Percentiles rank a stretch among this genome's conserved stretches.
Evolutionary conservation across 92 coral and sea anemone genomes (phyloP).

Genomic region (Heliopora coerulea): DNA sequence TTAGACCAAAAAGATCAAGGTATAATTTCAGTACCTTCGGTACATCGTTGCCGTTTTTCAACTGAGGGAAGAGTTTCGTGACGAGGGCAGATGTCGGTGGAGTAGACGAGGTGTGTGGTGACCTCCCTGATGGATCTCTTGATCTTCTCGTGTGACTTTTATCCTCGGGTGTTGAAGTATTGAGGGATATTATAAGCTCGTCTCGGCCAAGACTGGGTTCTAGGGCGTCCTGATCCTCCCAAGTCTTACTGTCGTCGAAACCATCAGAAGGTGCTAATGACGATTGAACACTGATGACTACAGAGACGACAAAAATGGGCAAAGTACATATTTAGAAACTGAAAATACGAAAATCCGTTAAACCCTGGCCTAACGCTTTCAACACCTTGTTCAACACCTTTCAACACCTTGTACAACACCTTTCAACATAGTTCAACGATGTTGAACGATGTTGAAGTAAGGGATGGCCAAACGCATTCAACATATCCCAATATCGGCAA

Average conservation of each 20-base stretch:
- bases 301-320: not conserved
- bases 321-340: not conserved
- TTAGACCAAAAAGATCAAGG: too few relatives aligned
- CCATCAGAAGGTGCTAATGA: constrained; percentile 31
- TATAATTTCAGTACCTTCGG: not conserved
- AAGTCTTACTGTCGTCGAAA: constrained; percentile 30
- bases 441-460: too few relatives aligned
- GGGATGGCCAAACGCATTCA: too few relatives aligned
- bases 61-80: constrained; percentile 89
- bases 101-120: constrained; percentile 50
- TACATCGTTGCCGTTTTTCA: constrained; percentile 61
- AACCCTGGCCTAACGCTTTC: too few relatives aligned
- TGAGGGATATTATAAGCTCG: constrained; percentile 11
- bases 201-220: constrained; percentile 2
- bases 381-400: too few relatives aligned
- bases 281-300: constrained; percentile 24
- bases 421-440: too few relatives aligned
- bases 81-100: constrained; percentile 96
- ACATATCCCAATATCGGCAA: too few relatives aligned
- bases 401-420: too few relatives aligned
- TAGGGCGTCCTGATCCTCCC: constrained; percentile 27
- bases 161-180: constrained; percentile 34
- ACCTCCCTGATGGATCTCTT: not conserved
- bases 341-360: too few relatives aligned
- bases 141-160: constrained; percentile 13